A percentile compares a stretch with the other conserved stretches of the same genome.
Evolutionary conservation across 23 tunicate species (phyloP).

Genomic region (Corella eumyota): DNA sequence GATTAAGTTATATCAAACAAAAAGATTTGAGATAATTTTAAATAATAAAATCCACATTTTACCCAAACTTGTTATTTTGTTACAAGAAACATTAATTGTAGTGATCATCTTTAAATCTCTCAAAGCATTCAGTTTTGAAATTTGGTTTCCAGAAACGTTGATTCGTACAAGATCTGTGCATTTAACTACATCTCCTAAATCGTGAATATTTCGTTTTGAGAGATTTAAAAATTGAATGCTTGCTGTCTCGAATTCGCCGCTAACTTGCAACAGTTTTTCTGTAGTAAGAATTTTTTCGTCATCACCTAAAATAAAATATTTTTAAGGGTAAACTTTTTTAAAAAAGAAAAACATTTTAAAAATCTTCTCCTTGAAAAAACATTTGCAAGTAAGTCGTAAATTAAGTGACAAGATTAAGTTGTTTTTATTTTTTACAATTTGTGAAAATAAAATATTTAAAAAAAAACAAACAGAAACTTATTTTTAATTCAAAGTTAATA

Average conservation of each 20-base stretch:
- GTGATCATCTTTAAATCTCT: constrained; percentile 26
- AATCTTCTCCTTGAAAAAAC: background rate
- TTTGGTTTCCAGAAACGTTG: constrained; percentile 34
- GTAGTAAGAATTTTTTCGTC: constrained; percentile 13
- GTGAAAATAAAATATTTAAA: constrained; percentile 1
- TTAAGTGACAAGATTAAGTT: background rate
- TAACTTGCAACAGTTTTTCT: constrained; percentile 15
- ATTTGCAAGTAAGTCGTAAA: background rate
- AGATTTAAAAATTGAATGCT: constrained; percentile 49
- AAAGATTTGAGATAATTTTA: no score
- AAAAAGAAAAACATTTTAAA: background rate
- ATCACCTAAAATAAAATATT: background rate
- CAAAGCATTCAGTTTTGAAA: constrained; percentile 22
- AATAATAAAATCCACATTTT: no score
- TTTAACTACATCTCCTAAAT: constrained; percentile 15
- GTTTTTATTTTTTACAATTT: background rate
- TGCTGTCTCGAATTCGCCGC: constrained; percentile 75
- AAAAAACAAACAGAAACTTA: no score
- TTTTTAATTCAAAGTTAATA: no score
- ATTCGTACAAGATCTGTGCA: constrained; percentile 40
- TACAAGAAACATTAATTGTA: constrained; percentile 46
- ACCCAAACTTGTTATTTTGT: constrained; percentile 70
- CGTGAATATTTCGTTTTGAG: constrained; percentile 9
- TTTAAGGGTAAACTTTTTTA: background rate
- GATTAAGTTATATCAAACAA: no score